These are phyloP conservation scores for Toxostoma redivivum DNA, from an alignment of 2,113 vertebrate genomes.

Conservation along the genomic window DNA sequence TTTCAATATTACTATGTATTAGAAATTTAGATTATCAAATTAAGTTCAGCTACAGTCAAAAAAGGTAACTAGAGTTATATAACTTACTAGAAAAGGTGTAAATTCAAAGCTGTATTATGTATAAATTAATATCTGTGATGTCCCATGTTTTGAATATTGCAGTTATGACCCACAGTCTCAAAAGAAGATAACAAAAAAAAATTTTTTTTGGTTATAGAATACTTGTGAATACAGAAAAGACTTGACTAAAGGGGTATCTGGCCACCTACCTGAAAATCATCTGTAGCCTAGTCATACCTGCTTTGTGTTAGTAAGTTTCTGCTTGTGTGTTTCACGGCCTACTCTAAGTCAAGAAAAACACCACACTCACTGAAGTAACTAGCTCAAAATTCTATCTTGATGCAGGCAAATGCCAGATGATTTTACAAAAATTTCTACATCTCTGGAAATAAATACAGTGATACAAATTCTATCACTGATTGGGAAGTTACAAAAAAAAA, in stretches of 20 bases:
- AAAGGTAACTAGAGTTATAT: not conserved
- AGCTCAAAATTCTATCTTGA: not conserved
- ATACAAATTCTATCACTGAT: not conserved
- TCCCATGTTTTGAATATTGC: not conserved
- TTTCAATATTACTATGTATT: not conserved
- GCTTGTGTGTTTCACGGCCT: not conserved
- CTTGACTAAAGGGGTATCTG: not conserved
- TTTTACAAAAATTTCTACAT: not conserved
- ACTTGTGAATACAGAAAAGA: not conserved
- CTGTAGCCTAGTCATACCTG: not conserved
- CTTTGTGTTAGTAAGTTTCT: rapidly evolving
- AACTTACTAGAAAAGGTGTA: not conserved
- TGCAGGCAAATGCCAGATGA: not conserved
- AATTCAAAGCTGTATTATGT: not conserved
- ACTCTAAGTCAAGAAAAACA: not conserved
- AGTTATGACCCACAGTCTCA: not conserved
- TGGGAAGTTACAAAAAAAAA: not conserved
- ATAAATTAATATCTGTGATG: not conserved
- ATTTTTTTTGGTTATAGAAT: not conserved
- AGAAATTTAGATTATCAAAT: not conserved
- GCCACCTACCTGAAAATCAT: not conserved
- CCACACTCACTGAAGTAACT: not conserved
- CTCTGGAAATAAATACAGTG: not conserved
- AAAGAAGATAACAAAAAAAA: not conserved
- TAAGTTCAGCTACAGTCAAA: not conserved